Evolutionary conservation across 2,888 invertebrate species (phyloP).

Genomic region (Heliconius sara): DNA sequence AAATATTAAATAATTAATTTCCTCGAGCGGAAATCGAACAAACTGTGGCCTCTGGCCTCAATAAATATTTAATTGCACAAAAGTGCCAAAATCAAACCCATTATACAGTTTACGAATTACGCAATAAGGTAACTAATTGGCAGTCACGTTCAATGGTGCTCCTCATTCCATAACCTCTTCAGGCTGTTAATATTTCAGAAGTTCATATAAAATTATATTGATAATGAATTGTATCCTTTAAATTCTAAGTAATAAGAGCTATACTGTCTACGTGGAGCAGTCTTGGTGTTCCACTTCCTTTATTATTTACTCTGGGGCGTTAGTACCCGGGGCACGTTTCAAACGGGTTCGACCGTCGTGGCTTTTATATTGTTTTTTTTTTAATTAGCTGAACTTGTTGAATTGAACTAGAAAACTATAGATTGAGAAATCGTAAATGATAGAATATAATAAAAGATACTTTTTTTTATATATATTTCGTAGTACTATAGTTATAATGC

Average conservation of each 20-base stretch:
- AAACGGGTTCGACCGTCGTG: constrained; percentile 55
- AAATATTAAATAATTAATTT: too few relatives aligned
- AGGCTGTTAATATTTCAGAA: constrained; percentile 52
- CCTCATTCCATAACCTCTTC: constrained; percentile 46
- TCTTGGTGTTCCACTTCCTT: constrained; percentile 47
- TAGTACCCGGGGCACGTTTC: constrained; percentile 62
- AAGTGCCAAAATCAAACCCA: neutral
- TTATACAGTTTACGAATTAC: constrained; percentile 54
- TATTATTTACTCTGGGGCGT: constrained; percentile 58
- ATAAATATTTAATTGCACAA: neutral
- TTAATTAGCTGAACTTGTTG: constrained; percentile 63
- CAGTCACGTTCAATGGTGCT: constrained; percentile 49
- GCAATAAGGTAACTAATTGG: constrained; percentile 52
- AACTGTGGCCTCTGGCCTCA: neutral
- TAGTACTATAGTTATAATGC: neutral
- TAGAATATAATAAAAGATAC: constrained; percentile 29
- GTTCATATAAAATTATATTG: constrained; percentile 33
- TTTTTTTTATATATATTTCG: constrained; percentile 5
- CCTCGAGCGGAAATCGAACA: too few relatives aligned
- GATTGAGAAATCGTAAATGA: constrained; percentile 51
- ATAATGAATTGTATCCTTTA: constrained; percentile 38
- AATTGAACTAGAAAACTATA: constrained; percentile 50
- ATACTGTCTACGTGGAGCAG: constrained; percentile 30
- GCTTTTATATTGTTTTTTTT: constrained; percentile 62
- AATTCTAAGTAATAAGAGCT: constrained; percentile 35